These are phyloP conservation scores for Diacarnus erythraeanus DNA, from an alignment of 37 sponge, comb jelly and placozoan genomes.

Conservation along the genomic window DNA sequence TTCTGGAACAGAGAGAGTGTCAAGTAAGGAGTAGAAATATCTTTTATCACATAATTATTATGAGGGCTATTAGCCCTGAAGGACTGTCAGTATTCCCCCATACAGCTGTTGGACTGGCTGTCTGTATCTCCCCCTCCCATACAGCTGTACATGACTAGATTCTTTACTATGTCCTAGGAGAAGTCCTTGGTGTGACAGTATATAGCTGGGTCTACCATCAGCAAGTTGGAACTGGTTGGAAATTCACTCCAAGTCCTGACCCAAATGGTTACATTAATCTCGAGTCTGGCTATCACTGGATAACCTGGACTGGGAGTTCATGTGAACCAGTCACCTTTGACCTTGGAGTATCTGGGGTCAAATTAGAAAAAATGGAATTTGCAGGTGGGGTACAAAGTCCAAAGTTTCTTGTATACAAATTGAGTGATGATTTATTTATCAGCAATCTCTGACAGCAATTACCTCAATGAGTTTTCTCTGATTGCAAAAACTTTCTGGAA, in stretches of 20 bases:
- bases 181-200: neutral
- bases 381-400: neutral
- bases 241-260: constrained; percentile 3
- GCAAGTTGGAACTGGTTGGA: constrained; percentile 12
- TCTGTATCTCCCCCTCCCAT: neutral
- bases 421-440: neutral
- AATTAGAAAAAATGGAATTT: constrained; percentile 27
- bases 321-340: constrained; percentile 27
- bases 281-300: neutral
- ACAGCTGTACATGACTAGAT: no score
- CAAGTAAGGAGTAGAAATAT: constrained; percentile 11
- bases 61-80: no score
- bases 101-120: neutral
- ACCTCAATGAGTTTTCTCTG: constrained; percentile 6
- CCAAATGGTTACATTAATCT: neutral
- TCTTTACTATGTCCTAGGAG: neutral
- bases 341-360: constrained; percentile 7
- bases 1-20: neutral
- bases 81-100: neutral
- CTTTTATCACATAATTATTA: no score
- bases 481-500: constrained; percentile 18
- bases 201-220: constrained; percentile 7
- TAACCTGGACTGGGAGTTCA: constrained; percentile 29
- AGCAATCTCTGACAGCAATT: neutral
- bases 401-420: neutral